phyloP scores from a whole-genome alignment of 2,797 vertebrate genomes.

The Pangasius macronema region DNA sequence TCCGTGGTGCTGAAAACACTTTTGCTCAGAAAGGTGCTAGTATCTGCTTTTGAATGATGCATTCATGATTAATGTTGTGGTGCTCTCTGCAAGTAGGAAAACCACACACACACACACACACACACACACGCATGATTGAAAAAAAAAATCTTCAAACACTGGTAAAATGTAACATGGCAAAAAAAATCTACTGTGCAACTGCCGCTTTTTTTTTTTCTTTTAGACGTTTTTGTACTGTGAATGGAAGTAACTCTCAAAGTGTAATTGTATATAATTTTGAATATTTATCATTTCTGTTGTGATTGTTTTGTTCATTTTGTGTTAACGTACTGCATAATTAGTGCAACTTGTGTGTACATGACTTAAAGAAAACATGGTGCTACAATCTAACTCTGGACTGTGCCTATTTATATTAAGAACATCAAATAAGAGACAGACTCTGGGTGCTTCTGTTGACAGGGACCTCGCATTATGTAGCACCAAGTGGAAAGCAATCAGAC shows the following conservation, averaged over 20 bases:
- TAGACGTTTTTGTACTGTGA: conserved; percentile 79
- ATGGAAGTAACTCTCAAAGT: conserved; percentile 75
- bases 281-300: conserved; percentile 76
- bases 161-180: conserved; percentile 68
- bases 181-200: conserved; percentile 77
- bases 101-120: conserved; percentile 60
- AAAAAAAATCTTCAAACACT: conserved; percentile 52
- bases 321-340: conserved; percentile 35
- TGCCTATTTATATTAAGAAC: conserved; percentile 74
- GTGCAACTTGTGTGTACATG: conserved; percentile 62
- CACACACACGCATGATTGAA: neutral
- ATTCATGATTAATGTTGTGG: conserved; percentile 37
- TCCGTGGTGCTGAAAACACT: conserved; percentile 51
- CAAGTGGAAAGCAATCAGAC: conserved; percentile 62
- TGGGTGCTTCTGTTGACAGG: conserved; percentile 78
- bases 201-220: conserved; percentile 63
- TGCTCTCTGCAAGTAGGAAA: conserved; percentile 50
- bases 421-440: conserved; percentile 64
- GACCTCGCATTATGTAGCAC: conserved; percentile 66
- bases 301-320: conserved; percentile 56
- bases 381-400: conserved; percentile 75
- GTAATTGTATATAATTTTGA: conserved; percentile 83
- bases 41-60: conserved; percentile 43
- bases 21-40: conserved; percentile 30
- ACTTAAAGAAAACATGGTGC: conserved; percentile 72